Conservation (phyloP, 2,888 invertebrate genomes). For the Tethea ocularis region DNA sequence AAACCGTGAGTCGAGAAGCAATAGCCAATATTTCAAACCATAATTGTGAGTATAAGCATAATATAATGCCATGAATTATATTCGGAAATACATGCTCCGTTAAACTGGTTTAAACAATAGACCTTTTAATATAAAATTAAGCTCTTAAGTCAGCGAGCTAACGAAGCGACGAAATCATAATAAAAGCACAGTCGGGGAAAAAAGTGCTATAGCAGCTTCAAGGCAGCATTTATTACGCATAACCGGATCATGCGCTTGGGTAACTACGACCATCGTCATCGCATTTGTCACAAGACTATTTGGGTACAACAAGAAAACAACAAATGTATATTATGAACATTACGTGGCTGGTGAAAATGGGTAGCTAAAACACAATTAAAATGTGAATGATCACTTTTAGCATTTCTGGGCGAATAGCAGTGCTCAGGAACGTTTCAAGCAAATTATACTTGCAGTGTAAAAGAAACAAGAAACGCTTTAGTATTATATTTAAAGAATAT, state of each 20-base stretch:
- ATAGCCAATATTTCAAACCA: not conserved
- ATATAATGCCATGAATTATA: not conserved
- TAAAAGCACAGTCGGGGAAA: not conserved
- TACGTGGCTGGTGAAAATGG: not conserved
- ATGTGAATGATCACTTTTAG: not conserved
- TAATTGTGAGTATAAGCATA: not conserved
- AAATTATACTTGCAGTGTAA: not conserved
- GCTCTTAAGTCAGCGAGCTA: constrained; percentile 4
- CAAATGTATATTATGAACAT: not conserved
- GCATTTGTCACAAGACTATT: not conserved
- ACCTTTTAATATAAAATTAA: not conserved
- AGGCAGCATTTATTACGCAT: constrained; percentile 5
- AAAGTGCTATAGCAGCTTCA: constrained; percentile 2
- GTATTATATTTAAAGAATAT: too few species aligned
- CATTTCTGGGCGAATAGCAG: not conserved
- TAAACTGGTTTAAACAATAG: constrained; percentile 2
- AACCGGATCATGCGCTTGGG: not conserved
- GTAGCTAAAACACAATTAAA: not conserved
- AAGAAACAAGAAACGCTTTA: not conserved
- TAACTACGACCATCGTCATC: not conserved
- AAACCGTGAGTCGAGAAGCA: too few species aligned
- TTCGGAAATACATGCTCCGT: not conserved
- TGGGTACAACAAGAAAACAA: not conserved
- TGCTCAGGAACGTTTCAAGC: not conserved
- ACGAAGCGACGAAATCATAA: constrained; percentile 1